Evolutionary conservation across 53 echinoderm and acorn worm species (phyloP).

Genomic region (Henricia sp.): DNA sequence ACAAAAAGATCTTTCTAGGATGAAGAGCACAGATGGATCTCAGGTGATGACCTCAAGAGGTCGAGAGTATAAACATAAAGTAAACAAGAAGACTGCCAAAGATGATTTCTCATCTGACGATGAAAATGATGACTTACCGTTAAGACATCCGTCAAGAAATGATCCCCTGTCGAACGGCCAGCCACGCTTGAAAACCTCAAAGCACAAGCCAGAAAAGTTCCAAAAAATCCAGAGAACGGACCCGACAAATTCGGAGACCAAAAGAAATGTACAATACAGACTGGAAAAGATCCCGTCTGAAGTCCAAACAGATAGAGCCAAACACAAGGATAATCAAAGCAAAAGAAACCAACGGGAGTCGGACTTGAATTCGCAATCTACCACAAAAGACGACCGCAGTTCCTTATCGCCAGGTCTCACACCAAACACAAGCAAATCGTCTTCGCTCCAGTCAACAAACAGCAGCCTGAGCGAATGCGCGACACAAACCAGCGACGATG

Average conservation of each 20-base stretch:
- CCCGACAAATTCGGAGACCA: neutral
- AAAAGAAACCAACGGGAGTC: neutral
- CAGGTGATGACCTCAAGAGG: neutral
- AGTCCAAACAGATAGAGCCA: neutral
- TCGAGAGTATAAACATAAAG: neutral
- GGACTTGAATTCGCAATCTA: neutral
- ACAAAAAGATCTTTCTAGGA: neutral
- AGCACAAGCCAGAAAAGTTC: neutral
- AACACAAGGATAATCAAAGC: neutral
- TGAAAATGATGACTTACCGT: slow-evolving; percentile 9
- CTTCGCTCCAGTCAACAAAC: slow-evolving; percentile 26
- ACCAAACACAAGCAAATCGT: slow-evolving; percentile 23
- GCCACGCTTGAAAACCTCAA: neutral
- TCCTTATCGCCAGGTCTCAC: slow-evolving; percentile 23
- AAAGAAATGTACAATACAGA: neutral
- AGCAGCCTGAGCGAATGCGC: slow-evolving; percentile 45
- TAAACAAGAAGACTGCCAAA: neutral
- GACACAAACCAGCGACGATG: slow-evolving; percentile 44
- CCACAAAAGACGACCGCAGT: neutral
- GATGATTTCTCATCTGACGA: slow-evolving; percentile 46
- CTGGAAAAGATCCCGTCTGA: neutral
- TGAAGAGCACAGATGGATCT: neutral
- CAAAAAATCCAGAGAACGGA: neutral
- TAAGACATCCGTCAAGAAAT: slow-evolving; percentile 3
- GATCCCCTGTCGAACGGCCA: neutral